A percentile compares a stretch with the other conserved stretches of the same genome.
phyloP scores from a whole-genome alignment of 2,797 vertebrate genomes.

The Sus cebifrons region DNA sequence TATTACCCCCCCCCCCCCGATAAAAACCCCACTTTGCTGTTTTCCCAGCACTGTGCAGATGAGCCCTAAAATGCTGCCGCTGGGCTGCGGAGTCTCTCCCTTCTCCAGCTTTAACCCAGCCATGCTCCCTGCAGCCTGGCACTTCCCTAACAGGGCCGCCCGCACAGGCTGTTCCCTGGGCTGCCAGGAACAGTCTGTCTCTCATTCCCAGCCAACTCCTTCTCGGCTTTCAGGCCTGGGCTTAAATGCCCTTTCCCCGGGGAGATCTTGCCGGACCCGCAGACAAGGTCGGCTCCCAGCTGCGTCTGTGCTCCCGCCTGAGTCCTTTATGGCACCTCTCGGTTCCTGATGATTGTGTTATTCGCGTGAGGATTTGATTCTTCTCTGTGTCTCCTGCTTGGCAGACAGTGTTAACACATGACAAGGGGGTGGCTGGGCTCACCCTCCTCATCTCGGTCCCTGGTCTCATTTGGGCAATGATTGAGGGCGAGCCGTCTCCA shows the following conservation, averaged over 20 bases:
- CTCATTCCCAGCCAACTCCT: not conserved
- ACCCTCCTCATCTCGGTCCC: not conserved
- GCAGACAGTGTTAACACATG: not conserved
- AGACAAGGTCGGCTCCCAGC: not conserved
- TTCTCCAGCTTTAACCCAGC: not conserved
- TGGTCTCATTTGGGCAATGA: not conserved
- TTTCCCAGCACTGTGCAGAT: not conserved
- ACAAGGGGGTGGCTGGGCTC: not conserved
- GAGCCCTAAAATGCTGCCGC: rapidly evolving
- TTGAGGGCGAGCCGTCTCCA: not conserved
- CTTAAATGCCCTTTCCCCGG: not conserved
- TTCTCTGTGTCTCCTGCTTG: no score
- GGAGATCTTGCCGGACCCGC: not conserved
- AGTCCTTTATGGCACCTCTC: not conserved
- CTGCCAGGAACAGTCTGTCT: not conserved
- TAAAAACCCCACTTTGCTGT: not conserved
- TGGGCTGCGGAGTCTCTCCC: not conserved
- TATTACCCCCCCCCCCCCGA: not conserved
- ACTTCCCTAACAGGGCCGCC: no score
- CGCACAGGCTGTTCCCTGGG: not conserved
- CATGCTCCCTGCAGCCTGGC: not conserved
- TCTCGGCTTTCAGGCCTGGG: not conserved
- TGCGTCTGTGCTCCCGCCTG: not conserved
- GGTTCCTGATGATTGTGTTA: not conserved
- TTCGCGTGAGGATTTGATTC: not conserved